Base-by-base conservation (phyloP, 2,888 invertebrate species). In the Agrochola macilenta region DNA sequence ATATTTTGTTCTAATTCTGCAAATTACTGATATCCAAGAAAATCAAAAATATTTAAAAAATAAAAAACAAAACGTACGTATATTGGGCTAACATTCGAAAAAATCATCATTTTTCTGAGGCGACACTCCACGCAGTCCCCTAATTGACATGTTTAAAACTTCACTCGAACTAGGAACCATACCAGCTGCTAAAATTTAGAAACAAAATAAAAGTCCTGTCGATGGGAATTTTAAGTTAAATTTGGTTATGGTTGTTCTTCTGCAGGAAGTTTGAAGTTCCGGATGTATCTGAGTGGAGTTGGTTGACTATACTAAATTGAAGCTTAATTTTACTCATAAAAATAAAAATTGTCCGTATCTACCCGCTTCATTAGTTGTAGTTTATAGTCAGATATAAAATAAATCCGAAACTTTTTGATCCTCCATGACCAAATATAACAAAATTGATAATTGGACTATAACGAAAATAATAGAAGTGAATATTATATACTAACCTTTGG, bases 81-180 rank as follows among this genome's bases (percentile, higher is more conserved):
- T 92, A 88, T 90, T 82, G 89, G 90, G 89, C 70, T 71, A 84
- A 83, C 35, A 86, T 88, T 89, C 87, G 74, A 90, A 90, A 83
- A 89, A 89, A 91, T 84, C 80, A 89, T 84, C 66, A 79, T 89
- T 87, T 89, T 86, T 85, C 79, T 82, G 95, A 95, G 96, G 95
- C 96, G 96, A 96, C 96, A 96, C 96, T 91, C 92, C 81, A 96
- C 94, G 96, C 96, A 94, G 94, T 96, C 95, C 96, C 94, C 96
- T 97, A 97, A 97, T 97, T 97, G 97, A 97, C 97, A 96, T 96
- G 93, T 95, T 95, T 93, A 92, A 69, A 95, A 95, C 95, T 96
- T 96, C 95, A 96, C 96, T 95, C 95, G 94, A 95, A 95, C 96
- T 97, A 97, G 97, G 97, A 97, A 97, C 97, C 96, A 96, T 97